Base-by-base conservation (phyloP, 2,113 vertebrate species). In the Menura novaehollandiae region DNA sequence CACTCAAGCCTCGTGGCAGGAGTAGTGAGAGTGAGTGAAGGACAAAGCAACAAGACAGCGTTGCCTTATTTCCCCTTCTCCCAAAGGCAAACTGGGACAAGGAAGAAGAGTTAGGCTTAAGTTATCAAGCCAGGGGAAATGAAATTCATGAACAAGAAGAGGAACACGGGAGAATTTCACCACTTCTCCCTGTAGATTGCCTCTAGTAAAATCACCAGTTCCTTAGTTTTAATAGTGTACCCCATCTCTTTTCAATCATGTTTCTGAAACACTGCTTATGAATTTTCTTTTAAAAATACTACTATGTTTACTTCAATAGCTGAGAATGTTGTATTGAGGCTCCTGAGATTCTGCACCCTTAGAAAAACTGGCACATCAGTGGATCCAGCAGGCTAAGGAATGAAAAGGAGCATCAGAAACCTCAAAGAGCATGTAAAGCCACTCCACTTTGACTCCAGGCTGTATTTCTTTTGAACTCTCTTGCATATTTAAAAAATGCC, bases 151-250 rank as follows among this genome's bases (percentile, higher is more conserved):
- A 41, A 23, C 33, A 82, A 49, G n/a, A 82, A 73, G 8, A 94
- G 83, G 64, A 86, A 37, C 19, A 37, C 0, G 3, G 28, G 21
- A 89, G n/a, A 91, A 86, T 30, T 84, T 73, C 44, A 76, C 33
- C 53, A 53, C 41, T 52, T 74, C 10, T 77, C 37, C 15, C 27
- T n/a, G 4, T 3, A 60, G 27, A 76, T 20, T 0, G 0, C 28
- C 41, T n/a, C 56, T 8, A 72, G 33, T 24, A 87, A 52, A 90
- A 26, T 20, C 44, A 64, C 35, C 19, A 74, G 2, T 37, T 64
- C 49, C 20, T 33, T 4, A n/a, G 22, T 41, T 69, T 80, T 58
- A 66, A 35, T 60, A 52, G 80, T 0, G 3, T 15, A 41, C 1
- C 7, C 26, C 19, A 41, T 6, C 46, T 69, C 67, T 37, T 76